Conservation (phyloP, 2,113 vertebrate species). For the Lota lota region DNA sequence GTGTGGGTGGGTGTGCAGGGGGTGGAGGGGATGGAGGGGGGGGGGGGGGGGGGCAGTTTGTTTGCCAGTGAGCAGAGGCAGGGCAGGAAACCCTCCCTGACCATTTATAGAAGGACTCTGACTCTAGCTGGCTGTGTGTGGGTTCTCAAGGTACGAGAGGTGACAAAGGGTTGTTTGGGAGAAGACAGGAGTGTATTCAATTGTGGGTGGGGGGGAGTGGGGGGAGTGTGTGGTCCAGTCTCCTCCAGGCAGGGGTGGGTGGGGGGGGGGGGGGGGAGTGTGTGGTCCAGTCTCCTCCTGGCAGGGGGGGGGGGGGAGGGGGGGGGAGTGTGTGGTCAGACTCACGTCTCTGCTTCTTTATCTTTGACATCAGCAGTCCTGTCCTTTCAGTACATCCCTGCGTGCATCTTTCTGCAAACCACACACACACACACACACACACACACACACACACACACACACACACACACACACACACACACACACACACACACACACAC, state of each 20-base stretch:
- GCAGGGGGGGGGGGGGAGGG: neutral
- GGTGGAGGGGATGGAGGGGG: too few relatives aligned
- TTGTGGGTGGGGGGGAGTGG: neutral
- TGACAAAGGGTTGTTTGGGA: too few relatives aligned
- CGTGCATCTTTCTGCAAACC: constrained; percentile 19
- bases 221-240: too few relatives aligned
- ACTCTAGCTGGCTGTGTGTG: too few relatives aligned
- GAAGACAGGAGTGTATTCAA: too few relatives aligned
- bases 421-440: neutral
- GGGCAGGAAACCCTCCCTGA: too few relatives aligned
- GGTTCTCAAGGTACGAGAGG: too few relatives aligned
- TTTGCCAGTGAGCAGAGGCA: too few relatives aligned
- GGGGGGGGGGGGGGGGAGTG: constrained; percentile 5
- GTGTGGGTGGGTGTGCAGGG: neutral
- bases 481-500: neutral
- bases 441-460: too few relatives aligned
- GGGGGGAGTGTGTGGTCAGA: neutral
- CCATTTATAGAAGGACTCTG: too few relatives aligned
- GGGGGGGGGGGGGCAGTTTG: neutral
- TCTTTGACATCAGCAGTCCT: constrained; percentile 57
- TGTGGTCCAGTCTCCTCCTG: too few relatives aligned
- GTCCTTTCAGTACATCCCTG: constrained; percentile 43
- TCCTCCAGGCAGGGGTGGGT: too few relatives aligned
- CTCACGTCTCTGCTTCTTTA: constrained; percentile 26
- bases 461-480: neutral